Evolutionary conservation across 2,113 vertebrate genomes (phyloP), one percentile per base, ranked within the genome.

Genomic region (Zonotrichia leucophrys): DNA sequence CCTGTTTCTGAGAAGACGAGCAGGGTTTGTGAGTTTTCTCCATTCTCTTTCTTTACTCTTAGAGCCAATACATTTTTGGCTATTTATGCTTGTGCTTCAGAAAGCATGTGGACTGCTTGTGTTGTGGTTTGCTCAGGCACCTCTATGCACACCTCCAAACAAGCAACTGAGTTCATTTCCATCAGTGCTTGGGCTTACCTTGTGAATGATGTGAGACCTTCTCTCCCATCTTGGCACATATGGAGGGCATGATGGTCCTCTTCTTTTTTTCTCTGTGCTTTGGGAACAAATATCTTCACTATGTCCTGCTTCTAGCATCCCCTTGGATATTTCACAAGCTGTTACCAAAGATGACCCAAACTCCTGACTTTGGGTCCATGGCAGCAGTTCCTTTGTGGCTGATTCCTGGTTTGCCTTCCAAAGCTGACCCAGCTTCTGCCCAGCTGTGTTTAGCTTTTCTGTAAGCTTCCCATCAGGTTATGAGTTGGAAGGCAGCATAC

Each of bases 211-310:
- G 0, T 5, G 6, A 60, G 9, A 18, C 4, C 10, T 93, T 70
- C 13, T 80, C 21, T 83, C 33, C 30, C 10, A 10, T 80, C 46
- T 25, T 73, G 74, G 21, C 24, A 52, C 3, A 0, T 4, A n/a
- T 1, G 3, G 49, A 49, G 10, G 15, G 11, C 14, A 41, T 24
- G 16, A 23, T 0, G 10, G 4, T 25, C 19, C 12, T 56, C 37
- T 35, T 42, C 31, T 55, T 73, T 60, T 27, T 76, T 10, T 66
- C 12, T 52, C 25, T 24, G 13, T 14, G 10, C 15, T 79, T 91
- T 42, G 28, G 44, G 31, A 82, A 15, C 11, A 58, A 81, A 49
- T 5, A 55, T 6, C 23, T 79, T 13, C 46, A 41, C 4, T 5
- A 3, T 3, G 7, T 53, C n/a, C 49, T 82, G 20, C 12, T 91